phyloP scores from a whole-genome alignment of 2,113 vertebrate genomes.

The Tringa solitaria region DNA sequence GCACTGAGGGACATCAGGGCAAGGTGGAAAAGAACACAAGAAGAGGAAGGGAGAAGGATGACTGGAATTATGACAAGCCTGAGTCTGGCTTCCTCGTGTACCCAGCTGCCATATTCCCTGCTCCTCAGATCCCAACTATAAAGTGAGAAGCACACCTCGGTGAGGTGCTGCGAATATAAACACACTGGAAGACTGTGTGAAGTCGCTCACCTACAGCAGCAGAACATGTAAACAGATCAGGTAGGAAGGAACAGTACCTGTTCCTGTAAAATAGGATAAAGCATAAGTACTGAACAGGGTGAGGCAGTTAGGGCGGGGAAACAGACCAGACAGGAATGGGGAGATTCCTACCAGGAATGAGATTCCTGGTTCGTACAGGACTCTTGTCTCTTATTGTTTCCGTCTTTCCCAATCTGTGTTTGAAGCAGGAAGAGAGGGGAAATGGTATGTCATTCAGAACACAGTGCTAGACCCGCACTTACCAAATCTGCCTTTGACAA shows the following conservation, averaged over 20 bases:
- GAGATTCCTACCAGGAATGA: conserved; percentile 63
- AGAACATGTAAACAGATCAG: not conserved
- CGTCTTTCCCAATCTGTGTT: conserved; percentile 6
- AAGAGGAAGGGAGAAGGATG: not conserved
- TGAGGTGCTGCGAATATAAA: not conserved
- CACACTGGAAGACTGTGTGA: not conserved
- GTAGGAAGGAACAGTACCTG: conserved; percentile 14
- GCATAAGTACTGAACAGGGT: not conserved
- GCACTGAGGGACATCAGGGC: not conserved
- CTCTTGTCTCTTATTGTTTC: conserved; percentile 42
- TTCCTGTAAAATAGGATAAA: conserved; percentile 17
- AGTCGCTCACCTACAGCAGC: not conserved
- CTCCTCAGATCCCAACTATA: not conserved
- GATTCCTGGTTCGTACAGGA: conserved; percentile 54
- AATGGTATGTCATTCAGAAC: not conserved
- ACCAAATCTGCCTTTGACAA: not conserved
- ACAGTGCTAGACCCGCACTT: not conserved
- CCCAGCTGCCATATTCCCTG: not conserved
- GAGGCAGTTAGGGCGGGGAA: conserved; percentile 41
- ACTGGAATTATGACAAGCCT: not conserved
- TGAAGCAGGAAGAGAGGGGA: not conserved
- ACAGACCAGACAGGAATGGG: conserved; percentile 69
- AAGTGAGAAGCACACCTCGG: not conserved
- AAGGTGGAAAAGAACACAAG: not conserved
- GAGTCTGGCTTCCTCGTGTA: not conserved